These are phyloP conservation scores for Aquatica leii DNA, from an alignment of 2,888 invertebrate genomes.

Conservation along the genomic window DNA sequence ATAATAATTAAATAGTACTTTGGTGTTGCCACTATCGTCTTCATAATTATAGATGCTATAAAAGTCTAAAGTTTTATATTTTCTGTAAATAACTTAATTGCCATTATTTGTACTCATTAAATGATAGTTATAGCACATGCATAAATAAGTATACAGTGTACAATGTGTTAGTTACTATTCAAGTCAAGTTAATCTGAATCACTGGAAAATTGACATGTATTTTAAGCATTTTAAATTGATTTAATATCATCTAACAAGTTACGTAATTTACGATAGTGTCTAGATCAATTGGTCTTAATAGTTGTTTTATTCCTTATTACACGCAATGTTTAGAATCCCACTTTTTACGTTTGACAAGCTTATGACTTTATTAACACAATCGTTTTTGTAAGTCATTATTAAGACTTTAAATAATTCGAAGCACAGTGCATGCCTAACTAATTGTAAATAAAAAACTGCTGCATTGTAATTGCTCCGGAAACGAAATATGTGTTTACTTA, in stretches of 20 bases:
- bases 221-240: not conserved
- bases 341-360: not conserved
- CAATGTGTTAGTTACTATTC: too few species aligned
- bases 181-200: conserved; percentile 19
- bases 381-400: not conserved
- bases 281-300: conserved; percentile 5
- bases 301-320: not conserved
- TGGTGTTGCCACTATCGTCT: too few species aligned
- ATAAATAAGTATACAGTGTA: too few species aligned
- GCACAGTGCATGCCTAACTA: not conserved
- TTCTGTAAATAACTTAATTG: too few species aligned
- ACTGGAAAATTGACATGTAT: conserved; percentile 17
- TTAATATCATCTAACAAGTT: conserved; percentile 3
- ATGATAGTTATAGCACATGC: too few species aligned
- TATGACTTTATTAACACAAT: not conserved
- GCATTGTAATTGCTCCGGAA: conserved; percentile 3
- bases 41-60: too few species aligned
- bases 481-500: conserved; percentile 17
- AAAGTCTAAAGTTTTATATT: too few species aligned
- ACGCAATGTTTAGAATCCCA: not conserved
- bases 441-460: not conserved
- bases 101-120: too few species aligned
- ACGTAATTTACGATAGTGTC: conserved; percentile 6
- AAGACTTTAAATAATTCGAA: not conserved
- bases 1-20: too few species aligned